These are phyloP conservation scores for Cacatua alba DNA, from an alignment of 2,113 vertebrate genomes.

Conservation along the genomic window DNA sequence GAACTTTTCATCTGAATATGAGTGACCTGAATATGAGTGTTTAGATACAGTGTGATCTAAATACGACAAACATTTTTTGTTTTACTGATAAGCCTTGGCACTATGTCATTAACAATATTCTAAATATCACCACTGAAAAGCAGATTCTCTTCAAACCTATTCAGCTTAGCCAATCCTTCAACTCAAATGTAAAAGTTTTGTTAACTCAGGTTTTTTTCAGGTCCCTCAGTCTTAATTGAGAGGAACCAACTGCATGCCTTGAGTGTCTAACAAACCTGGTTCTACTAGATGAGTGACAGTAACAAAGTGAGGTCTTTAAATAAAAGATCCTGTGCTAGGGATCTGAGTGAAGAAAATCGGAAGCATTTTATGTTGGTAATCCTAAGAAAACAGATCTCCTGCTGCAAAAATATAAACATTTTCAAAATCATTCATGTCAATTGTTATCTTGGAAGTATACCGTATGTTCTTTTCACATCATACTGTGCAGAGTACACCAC, in stretches of 20 bases:
- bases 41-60: background rate
- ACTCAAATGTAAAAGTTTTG: background rate
- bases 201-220: background rate
- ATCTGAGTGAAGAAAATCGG: background rate
- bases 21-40: background rate
- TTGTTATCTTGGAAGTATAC: background rate
- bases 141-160: background rate
- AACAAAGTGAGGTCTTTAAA: background rate
- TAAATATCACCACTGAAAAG: background rate
- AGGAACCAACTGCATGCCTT: background rate
- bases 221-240: background rate
- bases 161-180: background rate
- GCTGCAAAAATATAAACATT: background rate
- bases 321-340: background rate
- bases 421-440: rapidly evolving
- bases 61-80: background rate
- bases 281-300: background rate
- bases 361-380: background rate
- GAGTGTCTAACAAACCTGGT: background rate
- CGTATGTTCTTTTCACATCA: rapidly evolving
- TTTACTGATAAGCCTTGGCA: background rate
- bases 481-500: background rate
- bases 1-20: background rate
- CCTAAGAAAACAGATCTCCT: background rate
- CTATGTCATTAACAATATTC: background rate